These are phyloP conservation scores for Xylota segnis DNA, from an alignment of 2,888 invertebrate species.

Conservation along the genomic window DNA sequence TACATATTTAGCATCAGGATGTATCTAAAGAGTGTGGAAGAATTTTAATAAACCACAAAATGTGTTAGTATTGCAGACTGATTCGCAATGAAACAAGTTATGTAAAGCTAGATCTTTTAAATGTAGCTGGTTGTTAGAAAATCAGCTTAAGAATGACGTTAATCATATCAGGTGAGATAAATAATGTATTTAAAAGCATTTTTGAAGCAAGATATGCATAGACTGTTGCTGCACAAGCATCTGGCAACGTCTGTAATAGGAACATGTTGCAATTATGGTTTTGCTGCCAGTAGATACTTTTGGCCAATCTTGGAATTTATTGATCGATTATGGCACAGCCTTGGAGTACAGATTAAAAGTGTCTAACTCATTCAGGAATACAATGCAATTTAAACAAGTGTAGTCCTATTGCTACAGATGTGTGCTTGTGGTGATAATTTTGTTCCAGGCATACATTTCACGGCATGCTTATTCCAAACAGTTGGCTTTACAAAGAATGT, in stretches of 20 bases:
- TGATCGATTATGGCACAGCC: no score
- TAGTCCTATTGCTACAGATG: no score
- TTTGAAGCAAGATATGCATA: background rate
- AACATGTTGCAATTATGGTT: no score
- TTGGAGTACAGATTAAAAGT: no score
- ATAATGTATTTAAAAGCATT: background rate
- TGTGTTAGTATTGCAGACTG: slow-evolving; percentile 26
- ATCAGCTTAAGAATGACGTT: background rate
- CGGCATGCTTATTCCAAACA: no score
- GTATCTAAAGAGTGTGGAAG: slow-evolving; percentile 8
- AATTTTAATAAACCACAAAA: slow-evolving; percentile 41
- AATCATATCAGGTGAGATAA: background rate
- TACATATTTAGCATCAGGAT: slow-evolving; percentile 44
- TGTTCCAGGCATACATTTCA: no score
- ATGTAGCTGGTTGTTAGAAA: slow-evolving; percentile 8
- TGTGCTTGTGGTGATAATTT: no score
- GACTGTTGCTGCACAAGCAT: background rate
- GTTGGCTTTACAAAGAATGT: no score
- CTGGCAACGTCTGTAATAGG: background rate
- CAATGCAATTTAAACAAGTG: no score
- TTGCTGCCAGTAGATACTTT: no score
- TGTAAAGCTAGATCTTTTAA: slow-evolving; percentile 7
- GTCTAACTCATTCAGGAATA: no score
- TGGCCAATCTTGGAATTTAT: no score
- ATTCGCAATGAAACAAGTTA: slow-evolving; percentile 31